A percentile compares a stretch with the other conserved stretches of the same genome.
Evolutionary conservation across 23 tunicate genomes (phyloP).

Genomic region (Trididemnum clinides): DNA sequence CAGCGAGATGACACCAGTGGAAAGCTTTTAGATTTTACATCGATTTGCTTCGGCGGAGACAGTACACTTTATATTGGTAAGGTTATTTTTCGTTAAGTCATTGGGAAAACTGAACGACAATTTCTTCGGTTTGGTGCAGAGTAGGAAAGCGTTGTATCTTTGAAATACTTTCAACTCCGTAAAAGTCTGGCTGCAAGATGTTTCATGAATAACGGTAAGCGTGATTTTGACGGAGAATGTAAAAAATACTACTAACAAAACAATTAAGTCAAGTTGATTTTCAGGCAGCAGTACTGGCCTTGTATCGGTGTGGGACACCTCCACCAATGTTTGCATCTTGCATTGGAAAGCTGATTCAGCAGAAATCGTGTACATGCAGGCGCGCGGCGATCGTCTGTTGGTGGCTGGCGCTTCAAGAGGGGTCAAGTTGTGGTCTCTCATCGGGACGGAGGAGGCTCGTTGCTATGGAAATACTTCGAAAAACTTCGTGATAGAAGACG

Average conservation of each 20-base stretch:
- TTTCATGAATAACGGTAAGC: no score
- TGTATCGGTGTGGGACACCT: constrained; percentile 83
- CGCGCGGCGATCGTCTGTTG: constrained; percentile 50
- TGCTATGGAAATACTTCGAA: not conserved
- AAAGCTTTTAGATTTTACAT: constrained; percentile 57
- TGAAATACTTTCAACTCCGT: no score
- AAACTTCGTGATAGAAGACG: constrained; percentile 69
- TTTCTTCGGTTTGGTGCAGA: no score
- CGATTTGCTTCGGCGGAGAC: constrained; percentile 65
- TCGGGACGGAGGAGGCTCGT: constrained; percentile 51
- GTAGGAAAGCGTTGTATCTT: no score
- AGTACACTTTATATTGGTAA: constrained; percentile 64
- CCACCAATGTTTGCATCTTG: constrained; percentile 69
- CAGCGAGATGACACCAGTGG: constrained; percentile 21
- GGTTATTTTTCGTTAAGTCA: no score
- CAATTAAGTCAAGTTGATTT: no score
- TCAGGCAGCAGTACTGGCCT: constrained; percentile 38
- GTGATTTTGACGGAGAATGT: no score
- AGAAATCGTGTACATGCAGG: constrained; percentile 60
- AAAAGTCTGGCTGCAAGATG: no score
- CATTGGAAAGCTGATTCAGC: constrained; percentile 87
- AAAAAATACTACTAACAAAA: no score
- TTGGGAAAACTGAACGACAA: no score
- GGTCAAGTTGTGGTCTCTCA: constrained; percentile 65
- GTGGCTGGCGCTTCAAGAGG: constrained; percentile 71